These are phyloP conservation scores for Lottia scabra DNA, from an alignment of 2,888 invertebrate species.

Conservation along the genomic window DNA sequence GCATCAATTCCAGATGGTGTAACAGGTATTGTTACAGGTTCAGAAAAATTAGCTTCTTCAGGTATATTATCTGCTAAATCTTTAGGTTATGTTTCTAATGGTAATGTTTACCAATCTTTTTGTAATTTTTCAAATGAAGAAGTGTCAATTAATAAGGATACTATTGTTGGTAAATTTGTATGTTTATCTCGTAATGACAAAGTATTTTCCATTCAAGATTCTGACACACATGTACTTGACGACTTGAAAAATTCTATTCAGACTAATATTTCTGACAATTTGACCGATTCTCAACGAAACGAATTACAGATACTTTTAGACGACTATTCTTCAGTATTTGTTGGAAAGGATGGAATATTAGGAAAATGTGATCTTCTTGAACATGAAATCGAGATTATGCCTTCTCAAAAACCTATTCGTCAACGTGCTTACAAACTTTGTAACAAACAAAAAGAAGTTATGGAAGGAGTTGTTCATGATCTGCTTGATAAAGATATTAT, in stretches of 20 bases:
- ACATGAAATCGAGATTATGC: slow-evolving; percentile 1
- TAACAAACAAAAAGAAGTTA: slow-evolving; percentile 6
- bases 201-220: not conserved
- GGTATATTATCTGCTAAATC: not conserved
- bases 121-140: not conserved
- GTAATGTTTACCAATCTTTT: not conserved
- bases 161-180: not conserved
- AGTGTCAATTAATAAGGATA: not conserved
- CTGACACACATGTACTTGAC: not conserved
- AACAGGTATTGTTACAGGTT: not conserved
- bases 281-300: not conserved
- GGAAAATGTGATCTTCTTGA: not conserved
- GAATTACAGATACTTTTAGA: not conserved
- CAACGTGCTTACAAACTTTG: slow-evolving; percentile 5
- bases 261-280: not conserved
- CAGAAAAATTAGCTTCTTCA: not conserved
- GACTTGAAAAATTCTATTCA: not conserved
- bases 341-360: not conserved
- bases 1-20: not conserved
- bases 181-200: not conserved
- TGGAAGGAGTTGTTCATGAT: slow-evolving; percentile 1
- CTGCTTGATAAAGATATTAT: slow-evolving; percentile 6
- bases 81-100: not conserved
- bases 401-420: slow-evolving; percentile 1
- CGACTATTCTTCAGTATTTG: slow-evolving; percentile 10